These are phyloP conservation scores for Megalurothrips usitatus DNA, from an alignment of 2,888 invertebrate genomes.

Conservation along the genomic window DNA sequence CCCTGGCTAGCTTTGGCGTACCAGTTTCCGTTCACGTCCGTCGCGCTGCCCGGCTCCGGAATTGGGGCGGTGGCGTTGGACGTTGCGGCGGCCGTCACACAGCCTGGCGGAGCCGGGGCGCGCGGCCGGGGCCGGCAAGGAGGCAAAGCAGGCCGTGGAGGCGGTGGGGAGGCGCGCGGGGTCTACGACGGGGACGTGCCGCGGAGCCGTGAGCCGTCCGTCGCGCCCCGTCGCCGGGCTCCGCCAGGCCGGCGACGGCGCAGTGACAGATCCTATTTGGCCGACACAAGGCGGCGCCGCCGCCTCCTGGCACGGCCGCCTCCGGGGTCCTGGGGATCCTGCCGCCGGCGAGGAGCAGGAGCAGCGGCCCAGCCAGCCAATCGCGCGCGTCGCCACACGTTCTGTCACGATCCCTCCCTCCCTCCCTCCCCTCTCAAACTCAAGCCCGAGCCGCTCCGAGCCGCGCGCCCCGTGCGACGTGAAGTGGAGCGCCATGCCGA, in stretches of 20 bases:
- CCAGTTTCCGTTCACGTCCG: too few species aligned
- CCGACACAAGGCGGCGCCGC: not conserved
- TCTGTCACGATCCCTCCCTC: not conserved
- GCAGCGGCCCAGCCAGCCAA: not conserved
- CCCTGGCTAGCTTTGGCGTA: too few species aligned
- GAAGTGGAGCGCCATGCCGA: not conserved
- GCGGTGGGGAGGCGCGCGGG: not conserved
- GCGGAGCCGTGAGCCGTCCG: not conserved
- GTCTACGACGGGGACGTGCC: not conserved
- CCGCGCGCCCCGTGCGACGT: not conserved
- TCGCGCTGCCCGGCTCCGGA: too few species aligned
- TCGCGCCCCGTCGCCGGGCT: not conserved
- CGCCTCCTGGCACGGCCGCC: too few species aligned
- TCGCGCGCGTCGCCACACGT: not conserved
- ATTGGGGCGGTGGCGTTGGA: not conserved
- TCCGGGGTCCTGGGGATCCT: too few species aligned
- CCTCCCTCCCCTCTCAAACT: not conserved
- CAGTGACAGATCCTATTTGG: constrained; percentile 1
- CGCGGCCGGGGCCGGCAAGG: not conserved
- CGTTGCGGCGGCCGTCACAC: not conserved
- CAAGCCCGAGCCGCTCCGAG: not conserved
- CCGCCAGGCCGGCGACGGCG: not conserved
- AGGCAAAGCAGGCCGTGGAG: not conserved
- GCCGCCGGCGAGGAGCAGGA: too few species aligned
- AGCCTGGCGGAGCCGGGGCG: too few species aligned